These are phyloP conservation scores for Hypselothyrea guttata DNA, from an alignment of 2,888 invertebrate genomes.

Conservation along the genomic window DNA sequence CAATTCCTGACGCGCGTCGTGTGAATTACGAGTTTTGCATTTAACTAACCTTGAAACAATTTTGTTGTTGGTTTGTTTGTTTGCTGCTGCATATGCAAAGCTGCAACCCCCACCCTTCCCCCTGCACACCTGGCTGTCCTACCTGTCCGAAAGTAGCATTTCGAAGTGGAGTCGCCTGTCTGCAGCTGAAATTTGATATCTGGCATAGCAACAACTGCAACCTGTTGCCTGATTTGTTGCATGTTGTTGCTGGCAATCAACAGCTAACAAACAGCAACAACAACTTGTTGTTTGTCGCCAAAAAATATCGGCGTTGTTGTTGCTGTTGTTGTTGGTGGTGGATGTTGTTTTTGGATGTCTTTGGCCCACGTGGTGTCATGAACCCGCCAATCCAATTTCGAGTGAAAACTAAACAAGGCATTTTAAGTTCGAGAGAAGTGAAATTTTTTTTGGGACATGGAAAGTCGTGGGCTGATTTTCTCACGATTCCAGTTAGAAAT, in stretches of 20 bases:
- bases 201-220: slow-evolving; percentile 46
- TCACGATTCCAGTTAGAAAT: slow-evolving; percentile 38
- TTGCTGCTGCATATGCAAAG: no score
- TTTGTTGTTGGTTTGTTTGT: slow-evolving; percentile 28
- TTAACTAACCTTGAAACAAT: slow-evolving; percentile 58
- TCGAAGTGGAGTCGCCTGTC: slow-evolving; percentile 35
- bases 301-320: slow-evolving; percentile 26
- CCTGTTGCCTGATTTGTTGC: slow-evolving; percentile 62
- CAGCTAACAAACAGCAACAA: slow-evolving; percentile 40
- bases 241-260: slow-evolving; percentile 52
- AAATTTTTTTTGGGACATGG: slow-evolving; percentile 40
- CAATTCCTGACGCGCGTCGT: slow-evolving; percentile 54
- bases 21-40: slow-evolving; percentile 52
- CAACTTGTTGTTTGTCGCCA: slow-evolving; percentile 59
- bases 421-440: slow-evolving; percentile 48
- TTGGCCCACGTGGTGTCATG: slow-evolving; percentile 69
- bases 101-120: neutral
- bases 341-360: slow-evolving; percentile 46
- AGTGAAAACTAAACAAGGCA: slow-evolving; percentile 55
- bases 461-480: slow-evolving; percentile 52
- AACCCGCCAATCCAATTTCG: slow-evolving; percentile 65
- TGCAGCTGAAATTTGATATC: slow-evolving; percentile 54
- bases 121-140: neutral
- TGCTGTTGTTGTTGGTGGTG: slow-evolving; percentile 18
- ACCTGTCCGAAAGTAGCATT: slow-evolving; percentile 32